A percentile compares a stretch with the other conserved stretches of the same genome.
These are phyloP conservation scores for Mus caroli DNA, from an alignment of 2,797 vertebrate genomes.

Conservation along the genomic window DNA sequence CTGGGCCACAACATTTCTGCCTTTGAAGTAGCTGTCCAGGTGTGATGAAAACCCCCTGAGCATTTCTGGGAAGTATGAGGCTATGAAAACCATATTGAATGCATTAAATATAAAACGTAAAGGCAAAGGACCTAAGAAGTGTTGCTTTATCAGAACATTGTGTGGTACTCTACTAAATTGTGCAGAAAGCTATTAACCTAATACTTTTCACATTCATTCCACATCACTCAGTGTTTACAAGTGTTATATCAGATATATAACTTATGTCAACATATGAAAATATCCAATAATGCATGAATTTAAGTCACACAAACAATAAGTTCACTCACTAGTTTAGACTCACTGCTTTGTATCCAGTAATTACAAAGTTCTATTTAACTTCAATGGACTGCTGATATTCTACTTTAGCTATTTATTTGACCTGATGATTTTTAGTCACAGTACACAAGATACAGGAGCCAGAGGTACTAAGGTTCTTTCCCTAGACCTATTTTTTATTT, in stretches of 20 bases:
- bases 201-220: not conserved
- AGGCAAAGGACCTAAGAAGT: not conserved
- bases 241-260: not conserved
- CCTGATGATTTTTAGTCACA: not conserved
- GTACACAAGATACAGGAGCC: not conserved
- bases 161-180: not conserved
- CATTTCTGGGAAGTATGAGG: not conserved
- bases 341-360: not conserved
- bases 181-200: not conserved
- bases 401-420: not conserved
- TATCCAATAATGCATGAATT: not conserved
- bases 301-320: not conserved
- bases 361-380: not conserved
- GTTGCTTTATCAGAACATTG: not conserved
- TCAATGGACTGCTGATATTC: not conserved
- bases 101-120: not conserved
- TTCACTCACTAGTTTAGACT: slow-evolving; percentile 1
- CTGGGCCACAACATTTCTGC: not conserved
- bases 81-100: not conserved
- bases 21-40: not conserved
- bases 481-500: not conserved
- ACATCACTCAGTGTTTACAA: slow-evolving; percentile 11
- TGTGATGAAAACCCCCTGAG: not conserved
- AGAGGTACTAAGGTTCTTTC: not conserved
- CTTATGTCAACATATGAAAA: not conserved